Conservation (phyloP, 2,113 vertebrate species). For the Pterocles gutturalis region DNA sequence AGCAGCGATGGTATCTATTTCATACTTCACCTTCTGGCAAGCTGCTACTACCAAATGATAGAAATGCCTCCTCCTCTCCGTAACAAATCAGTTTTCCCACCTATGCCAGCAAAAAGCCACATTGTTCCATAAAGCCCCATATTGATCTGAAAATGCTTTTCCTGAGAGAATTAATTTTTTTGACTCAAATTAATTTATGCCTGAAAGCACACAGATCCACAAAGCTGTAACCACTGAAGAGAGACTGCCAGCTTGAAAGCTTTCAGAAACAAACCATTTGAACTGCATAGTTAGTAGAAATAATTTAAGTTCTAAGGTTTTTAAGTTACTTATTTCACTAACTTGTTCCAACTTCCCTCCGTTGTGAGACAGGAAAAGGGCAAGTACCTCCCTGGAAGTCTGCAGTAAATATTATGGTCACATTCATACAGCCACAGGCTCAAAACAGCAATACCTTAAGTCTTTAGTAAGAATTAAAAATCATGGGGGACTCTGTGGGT, state of each 20-base stretch:
- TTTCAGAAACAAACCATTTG: not conserved
- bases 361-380: constrained; percentile 62
- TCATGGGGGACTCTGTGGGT: accelerated
- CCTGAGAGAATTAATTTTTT: not conserved
- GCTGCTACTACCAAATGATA: not conserved
- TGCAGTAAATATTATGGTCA: constrained; percentile 37
- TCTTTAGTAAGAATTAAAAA: not conserved
- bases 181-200: not conserved
- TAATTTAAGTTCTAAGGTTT: not conserved
- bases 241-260: not conserved
- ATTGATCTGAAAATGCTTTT: not conserved
- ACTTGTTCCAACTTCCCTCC: constrained; percentile 36
- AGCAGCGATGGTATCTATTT: not conserved
- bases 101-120: not conserved
- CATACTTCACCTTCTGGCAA: not conserved
- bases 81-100: not conserved
- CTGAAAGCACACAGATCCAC: not conserved
- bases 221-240: not conserved
- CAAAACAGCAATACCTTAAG: not conserved
- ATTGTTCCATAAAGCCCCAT: not conserved
- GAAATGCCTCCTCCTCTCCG: not conserved
- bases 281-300: not conserved
- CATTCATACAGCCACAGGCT: not conserved
- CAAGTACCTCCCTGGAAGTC: constrained; percentile 53
- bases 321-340: not conserved